Evolutionary conservation across 2,113 vertebrate genomes (phyloP).

Genomic region (Datnioides undecimradiatus): DNA sequence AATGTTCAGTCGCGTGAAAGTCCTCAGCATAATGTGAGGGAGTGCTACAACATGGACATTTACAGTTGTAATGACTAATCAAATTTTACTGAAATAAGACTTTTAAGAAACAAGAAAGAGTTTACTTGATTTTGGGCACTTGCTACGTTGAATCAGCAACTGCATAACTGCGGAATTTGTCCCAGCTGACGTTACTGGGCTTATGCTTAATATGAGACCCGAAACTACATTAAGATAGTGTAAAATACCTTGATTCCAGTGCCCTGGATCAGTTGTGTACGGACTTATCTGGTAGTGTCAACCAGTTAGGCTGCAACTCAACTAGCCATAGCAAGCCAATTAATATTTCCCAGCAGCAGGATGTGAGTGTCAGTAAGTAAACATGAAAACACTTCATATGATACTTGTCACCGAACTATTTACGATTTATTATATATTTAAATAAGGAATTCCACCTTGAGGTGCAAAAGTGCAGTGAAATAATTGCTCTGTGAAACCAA

Average conservation of each 20-base stretch:
- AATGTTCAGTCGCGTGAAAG: too few relatives aligned
- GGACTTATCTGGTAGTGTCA: not conserved
- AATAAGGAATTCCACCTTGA: not conserved
- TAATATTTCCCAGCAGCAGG: not conserved
- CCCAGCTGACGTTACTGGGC: not conserved
- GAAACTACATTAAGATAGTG: not conserved
- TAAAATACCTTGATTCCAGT: not conserved
- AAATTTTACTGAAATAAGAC: too few relatives aligned
- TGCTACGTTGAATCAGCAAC: not conserved
- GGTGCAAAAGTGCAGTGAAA: not conserved
- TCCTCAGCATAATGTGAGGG: too few relatives aligned
- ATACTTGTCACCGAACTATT: not conserved
- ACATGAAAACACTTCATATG: not conserved
- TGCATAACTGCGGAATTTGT: not conserved
- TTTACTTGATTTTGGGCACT: too few relatives aligned
- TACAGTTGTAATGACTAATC: too few relatives aligned
- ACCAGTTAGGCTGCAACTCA: not conserved
- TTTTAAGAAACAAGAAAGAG: too few relatives aligned
- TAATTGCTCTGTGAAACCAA: not conserved
- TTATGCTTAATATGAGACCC: not conserved
- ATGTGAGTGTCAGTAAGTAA: not conserved
- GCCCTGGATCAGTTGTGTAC: not conserved
- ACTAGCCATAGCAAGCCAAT: not conserved
- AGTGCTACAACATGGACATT: too few relatives aligned
- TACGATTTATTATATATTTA: constrained; percentile 3